A percentile compares a stretch with the other conserved stretches of the same genome.
These are phyloP conservation scores for Lagopus leucura DNA, from an alignment of 2,113 vertebrate species.

Conservation along the genomic window DNA sequence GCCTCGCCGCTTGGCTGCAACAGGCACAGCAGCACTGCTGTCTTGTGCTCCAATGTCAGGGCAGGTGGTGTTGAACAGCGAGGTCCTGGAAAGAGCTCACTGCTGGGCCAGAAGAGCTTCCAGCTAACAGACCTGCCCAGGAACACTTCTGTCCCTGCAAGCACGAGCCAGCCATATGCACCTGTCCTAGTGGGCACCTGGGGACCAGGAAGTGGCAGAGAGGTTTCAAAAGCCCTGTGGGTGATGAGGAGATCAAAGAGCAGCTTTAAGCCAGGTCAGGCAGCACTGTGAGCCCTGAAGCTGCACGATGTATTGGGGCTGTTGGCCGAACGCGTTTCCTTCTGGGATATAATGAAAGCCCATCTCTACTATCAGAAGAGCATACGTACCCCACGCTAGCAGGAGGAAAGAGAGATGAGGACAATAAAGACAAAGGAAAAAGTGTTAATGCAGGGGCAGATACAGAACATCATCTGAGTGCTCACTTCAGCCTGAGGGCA, in stretches of 20 bases:
- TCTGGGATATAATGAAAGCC: not conserved
- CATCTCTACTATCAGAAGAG: no score
- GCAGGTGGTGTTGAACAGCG: not conserved
- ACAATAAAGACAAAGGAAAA: not conserved
- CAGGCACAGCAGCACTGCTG: not conserved
- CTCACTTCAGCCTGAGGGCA: not conserved
- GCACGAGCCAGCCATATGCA: not conserved
- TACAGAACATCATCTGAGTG: not conserved
- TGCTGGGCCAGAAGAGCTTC: not conserved
- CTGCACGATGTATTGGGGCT: fast-evolving
- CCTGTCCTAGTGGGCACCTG: not conserved
- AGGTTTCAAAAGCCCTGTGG: not conserved
- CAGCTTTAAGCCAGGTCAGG: not conserved
- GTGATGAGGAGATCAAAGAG: not conserved
- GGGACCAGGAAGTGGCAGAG: not conserved
- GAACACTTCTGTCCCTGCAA: not conserved
- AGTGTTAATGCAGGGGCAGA: not conserved
- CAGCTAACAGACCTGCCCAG: not conserved
- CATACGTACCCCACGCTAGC: not conserved
- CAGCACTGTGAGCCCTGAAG: not conserved
- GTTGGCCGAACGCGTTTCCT: not conserved
- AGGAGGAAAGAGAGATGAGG: not conserved
- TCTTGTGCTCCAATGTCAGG: not conserved
- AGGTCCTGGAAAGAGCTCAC: not conserved
- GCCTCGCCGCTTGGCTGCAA: not conserved